These are phyloP conservation scores for Andrena bucephala DNA, from an alignment of 2,888 invertebrate species.

Conservation along the genomic window DNA sequence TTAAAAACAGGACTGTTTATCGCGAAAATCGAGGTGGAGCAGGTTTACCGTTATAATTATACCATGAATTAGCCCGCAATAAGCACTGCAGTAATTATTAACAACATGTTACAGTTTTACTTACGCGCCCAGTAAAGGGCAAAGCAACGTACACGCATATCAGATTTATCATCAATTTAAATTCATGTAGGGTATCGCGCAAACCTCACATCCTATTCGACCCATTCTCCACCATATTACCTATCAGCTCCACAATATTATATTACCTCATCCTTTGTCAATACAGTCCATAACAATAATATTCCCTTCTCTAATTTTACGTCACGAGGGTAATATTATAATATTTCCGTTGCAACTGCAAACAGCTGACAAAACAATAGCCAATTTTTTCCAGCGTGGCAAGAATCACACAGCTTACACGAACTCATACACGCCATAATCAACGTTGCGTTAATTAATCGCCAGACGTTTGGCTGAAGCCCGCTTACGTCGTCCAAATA, in stretches of 20 bases:
- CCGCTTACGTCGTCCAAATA: not conserved
- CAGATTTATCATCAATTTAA: not conserved
- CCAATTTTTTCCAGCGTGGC: not conserved
- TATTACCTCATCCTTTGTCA: not conserved
- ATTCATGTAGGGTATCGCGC: not conserved
- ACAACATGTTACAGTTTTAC: not conserved
- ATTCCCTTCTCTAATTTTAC: not conserved
- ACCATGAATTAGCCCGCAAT: not conserved
- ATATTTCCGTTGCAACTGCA: not conserved
- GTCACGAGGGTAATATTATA: not conserved
- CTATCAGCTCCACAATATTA: not conserved
- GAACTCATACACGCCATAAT: not conserved
- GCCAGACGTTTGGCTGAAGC: conserved; percentile 39
- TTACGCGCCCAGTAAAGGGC: not conserved
- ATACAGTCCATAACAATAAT: not conserved
- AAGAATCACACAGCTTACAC: not conserved
- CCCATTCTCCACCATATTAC: not conserved
- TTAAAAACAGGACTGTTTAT: not conserved
- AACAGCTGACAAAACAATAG: not conserved
- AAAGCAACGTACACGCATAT: not conserved
- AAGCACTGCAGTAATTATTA: not conserved
- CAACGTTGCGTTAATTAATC: conserved; percentile 47
- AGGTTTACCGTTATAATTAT: not conserved
- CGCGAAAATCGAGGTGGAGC: not conserved
- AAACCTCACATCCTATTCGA: not conserved